A percentile compares a stretch with the other conserved stretches of the same genome.
Conservation (phyloP, 2,113 vertebrate genomes). For the Numenius arquata region DNA sequence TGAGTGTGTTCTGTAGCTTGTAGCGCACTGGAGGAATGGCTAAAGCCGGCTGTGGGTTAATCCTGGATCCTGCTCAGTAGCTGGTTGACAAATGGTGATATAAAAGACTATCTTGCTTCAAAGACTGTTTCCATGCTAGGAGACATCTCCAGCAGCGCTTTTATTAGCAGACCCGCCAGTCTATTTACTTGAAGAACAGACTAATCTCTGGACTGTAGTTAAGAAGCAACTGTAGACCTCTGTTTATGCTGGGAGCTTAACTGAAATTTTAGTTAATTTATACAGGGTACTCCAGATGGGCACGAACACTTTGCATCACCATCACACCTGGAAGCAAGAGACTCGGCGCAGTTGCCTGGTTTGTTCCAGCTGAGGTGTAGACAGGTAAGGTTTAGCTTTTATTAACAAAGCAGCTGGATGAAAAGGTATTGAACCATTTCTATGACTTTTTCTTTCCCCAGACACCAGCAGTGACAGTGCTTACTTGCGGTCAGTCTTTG, state of each 20-base stretch:
- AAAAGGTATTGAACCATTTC: neutral
- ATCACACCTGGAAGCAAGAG: neutral
- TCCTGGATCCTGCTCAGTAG: neutral
- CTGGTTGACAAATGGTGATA: slow-evolving; percentile 4
- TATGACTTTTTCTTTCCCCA: neutral
- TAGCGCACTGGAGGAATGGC: neutral
- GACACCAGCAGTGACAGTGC: neutral
- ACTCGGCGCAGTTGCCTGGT: neutral
- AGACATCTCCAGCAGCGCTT: neutral
- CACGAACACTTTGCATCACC: neutral
- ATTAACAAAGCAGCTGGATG: neutral
- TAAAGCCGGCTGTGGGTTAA: neutral
- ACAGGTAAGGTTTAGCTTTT: neutral
- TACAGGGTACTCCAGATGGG: neutral
- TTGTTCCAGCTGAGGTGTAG: neutral
- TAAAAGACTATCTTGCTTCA: neutral
- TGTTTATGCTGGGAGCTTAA: neutral
- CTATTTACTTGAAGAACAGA: slow-evolving; percentile 5
- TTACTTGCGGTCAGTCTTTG: slow-evolving; percentile 19
- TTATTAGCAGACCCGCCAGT: neutral
- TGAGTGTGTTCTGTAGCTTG: neutral
- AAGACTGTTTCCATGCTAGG: neutral
- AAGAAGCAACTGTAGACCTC: neutral
- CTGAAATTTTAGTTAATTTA: neutral
- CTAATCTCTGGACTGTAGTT: neutral